A percentile compares a stretch with the other conserved stretches of the same genome.
These are phyloP conservation scores for Drosophila takahashii DNA, from an alignment of 1,140 invertebrate species.

Conservation along the genomic window DNA sequence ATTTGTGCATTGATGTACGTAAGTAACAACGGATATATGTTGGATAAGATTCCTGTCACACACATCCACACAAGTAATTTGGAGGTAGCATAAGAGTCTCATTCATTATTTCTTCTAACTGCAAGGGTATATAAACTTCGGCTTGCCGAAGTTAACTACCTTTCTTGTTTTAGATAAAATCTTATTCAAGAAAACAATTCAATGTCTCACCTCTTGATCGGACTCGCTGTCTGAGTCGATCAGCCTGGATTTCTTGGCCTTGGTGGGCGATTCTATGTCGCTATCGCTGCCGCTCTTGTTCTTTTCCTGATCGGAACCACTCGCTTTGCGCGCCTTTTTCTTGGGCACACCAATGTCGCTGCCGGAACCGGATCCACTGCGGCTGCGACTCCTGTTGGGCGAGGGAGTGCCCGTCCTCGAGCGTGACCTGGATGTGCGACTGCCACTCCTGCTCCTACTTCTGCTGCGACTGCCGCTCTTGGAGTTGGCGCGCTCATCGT, in stretches of 20 bases:
- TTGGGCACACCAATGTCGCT: constrained; percentile 79
- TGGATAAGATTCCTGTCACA: no score
- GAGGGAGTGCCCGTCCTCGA: constrained; percentile 65
- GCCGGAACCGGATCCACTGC: constrained; percentile 76
- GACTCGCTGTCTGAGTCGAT: constrained; percentile 86
- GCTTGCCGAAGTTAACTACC: no score
- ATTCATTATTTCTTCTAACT: no score
- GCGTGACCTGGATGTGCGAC: constrained; percentile 63
- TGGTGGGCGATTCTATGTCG: constrained; percentile 60
- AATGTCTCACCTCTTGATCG: constrained; percentile 44
- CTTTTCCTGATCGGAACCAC: constrained; percentile 63
- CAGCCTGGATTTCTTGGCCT: constrained; percentile 85
- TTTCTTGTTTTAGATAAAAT: background rate
- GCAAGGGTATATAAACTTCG: no score
- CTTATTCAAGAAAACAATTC: background rate
- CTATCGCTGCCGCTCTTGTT: constrained; percentile 52
- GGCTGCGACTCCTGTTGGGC: constrained; percentile 68
- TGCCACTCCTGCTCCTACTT: constrained; percentile 34
- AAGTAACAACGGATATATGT: no score
- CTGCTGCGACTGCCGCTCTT: constrained; percentile 53
- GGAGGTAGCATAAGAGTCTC: no score
- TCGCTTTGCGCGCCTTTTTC: constrained; percentile 68
- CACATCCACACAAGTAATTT: no score
- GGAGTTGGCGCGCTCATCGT: constrained; percentile 85
- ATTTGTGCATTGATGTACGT: no score